Evolutionary conservation across 2,113 vertebrate species (phyloP).

Genomic region (Grammomys dolichurus): DNA sequence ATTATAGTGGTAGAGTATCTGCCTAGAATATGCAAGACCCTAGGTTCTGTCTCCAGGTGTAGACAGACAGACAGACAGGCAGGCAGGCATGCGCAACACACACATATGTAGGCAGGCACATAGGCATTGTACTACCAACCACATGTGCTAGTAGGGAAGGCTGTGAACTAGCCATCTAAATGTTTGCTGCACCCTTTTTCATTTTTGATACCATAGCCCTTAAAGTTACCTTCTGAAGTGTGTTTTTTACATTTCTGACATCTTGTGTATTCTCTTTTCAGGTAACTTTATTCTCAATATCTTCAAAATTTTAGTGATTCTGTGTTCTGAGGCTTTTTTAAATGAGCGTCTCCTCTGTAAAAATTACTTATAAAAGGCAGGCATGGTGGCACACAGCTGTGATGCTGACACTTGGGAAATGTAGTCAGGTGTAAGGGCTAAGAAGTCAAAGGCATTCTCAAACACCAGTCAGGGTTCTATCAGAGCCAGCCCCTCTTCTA

Average conservation of each 20-base stretch:
- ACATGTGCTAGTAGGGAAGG: neutral
- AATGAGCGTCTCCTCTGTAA: constrained; percentile 46
- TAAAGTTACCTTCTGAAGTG: neutral
- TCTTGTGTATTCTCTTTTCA: neutral
- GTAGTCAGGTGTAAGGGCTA: neutral
- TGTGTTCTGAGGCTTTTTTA: constrained; percentile 11
- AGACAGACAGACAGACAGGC: neutral
- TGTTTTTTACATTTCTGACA: constrained; percentile 14
- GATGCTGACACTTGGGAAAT: neutral
- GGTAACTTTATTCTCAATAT: constrained; percentile 3
- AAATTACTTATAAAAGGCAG: neutral
- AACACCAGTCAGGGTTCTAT: neutral
- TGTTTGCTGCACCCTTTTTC: neutral
- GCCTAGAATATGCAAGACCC: neutral
- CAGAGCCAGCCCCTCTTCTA: neutral
- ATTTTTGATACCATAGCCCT: neutral
- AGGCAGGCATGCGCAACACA: neutral
- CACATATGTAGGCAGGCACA: no score
- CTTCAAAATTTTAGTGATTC: neutral
- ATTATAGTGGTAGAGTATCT: neutral
- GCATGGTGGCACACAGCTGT: neutral
- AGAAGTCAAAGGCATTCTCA: neutral
- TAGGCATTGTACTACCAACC: no score
- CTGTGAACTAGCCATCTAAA: neutral
- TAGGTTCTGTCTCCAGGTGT: neutral